phyloP scores from a whole-genome alignment of 2,888 invertebrate genomes.

The Dromius quadrimaculatus region DNA sequence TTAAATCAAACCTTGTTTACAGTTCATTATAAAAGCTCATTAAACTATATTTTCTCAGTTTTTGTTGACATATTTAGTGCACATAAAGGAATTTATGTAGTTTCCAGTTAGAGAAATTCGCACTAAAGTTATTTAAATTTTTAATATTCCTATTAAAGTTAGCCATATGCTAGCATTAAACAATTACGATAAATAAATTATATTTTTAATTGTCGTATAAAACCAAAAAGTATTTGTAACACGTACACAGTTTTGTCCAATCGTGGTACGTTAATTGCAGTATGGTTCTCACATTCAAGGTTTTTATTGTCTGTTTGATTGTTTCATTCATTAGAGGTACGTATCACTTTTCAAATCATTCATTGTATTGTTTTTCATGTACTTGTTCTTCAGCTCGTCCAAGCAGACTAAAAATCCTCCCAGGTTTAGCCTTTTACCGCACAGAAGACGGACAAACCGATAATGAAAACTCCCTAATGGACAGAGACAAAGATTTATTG shows the following conservation, averaged over 20 bases:
- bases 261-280: constrained; percentile 2
- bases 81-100: too few relatives aligned
- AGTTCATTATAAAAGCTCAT: too few relatives aligned
- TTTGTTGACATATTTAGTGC: too few relatives aligned
- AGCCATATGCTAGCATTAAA: constrained; percentile 6
- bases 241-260: constrained; percentile 10
- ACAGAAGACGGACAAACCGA: constrained; percentile 18
- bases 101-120: too few relatives aligned
- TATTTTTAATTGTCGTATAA: constrained; percentile 18
- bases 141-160: constrained; percentile 10
- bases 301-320: neutral
- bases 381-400: constrained; percentile 9
- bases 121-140: neutral
- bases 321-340: constrained; percentile 2
- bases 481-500: constrained; percentile 31
- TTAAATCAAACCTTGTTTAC: too few relatives aligned
- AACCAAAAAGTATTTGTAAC: constrained; percentile 16
- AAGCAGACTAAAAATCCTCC: constrained; percentile 17
- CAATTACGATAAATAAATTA: constrained; percentile 6
- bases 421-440: constrained; percentile 33
- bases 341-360: neutral
- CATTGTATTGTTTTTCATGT: neutral
- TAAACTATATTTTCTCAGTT: too few relatives aligned
- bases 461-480: neutral
- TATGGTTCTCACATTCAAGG: constrained; percentile 18